Conservation (phyloP, 2,113 vertebrate genomes). For the Terrapene triunguis region DNA sequence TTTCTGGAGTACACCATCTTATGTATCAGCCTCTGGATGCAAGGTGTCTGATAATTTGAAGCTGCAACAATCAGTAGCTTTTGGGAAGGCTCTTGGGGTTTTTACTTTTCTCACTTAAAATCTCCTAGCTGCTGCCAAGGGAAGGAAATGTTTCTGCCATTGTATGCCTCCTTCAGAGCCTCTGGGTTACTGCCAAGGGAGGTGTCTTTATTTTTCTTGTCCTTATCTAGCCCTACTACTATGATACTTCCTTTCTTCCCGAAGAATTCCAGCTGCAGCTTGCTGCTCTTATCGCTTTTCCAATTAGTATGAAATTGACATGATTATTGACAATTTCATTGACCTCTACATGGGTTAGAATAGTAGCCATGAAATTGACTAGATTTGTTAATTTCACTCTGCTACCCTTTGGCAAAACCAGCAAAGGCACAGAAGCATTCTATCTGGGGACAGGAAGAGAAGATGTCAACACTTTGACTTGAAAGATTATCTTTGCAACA, state of each 20-base stretch:
- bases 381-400: background rate
- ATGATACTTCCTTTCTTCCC: background rate
- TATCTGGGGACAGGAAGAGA: background rate
- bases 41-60: background rate
- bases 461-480: background rate
- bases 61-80: background rate
- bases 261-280: background rate
- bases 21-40: background rate
- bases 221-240: background rate
- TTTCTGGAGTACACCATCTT: background rate
- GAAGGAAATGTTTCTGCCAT: background rate
- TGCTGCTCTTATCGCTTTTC: background rate
- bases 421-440: background rate
- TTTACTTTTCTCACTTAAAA: background rate
- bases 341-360: background rate
- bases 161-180: background rate
- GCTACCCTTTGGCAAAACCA: background rate
- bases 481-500: background rate
- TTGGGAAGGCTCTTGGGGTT: background rate
- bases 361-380: background rate
- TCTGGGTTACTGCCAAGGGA: background rate
- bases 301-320: background rate
- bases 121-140: background rate
- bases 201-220: background rate
- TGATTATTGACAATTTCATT: background rate